Conservation (phyloP, 1,140 invertebrate species). For the Drosophila malerkotliana region DNA sequence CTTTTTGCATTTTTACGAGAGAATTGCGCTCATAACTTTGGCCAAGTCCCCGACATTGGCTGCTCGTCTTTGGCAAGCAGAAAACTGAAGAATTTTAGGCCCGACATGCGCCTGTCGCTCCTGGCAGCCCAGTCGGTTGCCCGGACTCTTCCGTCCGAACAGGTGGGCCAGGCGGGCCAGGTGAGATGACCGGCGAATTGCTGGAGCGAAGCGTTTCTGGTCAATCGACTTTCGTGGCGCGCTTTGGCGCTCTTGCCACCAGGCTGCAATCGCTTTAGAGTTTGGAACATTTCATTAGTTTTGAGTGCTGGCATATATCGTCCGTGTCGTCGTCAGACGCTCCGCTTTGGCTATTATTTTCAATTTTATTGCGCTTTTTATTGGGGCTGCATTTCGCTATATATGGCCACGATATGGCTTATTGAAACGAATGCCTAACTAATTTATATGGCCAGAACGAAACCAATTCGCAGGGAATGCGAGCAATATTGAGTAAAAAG, state of each 20-base stretch:
- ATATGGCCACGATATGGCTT: slow-evolving; percentile 64
- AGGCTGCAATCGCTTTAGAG: slow-evolving; percentile 76
- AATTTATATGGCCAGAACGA: slow-evolving; percentile 70
- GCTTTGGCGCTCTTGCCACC: slow-evolving; percentile 31
- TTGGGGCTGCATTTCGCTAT: slow-evolving; percentile 74
- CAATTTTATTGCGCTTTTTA: slow-evolving; percentile 81
- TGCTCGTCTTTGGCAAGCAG: slow-evolving; percentile 62
- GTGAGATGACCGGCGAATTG: not conserved
- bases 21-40: slow-evolving; percentile 80
- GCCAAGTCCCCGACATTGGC: slow-evolving; percentile 40
- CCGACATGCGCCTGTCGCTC: slow-evolving; percentile 60
- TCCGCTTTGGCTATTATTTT: slow-evolving; percentile 76
- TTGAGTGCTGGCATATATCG: slow-evolving; percentile 81
- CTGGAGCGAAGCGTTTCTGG: slow-evolving; percentile 25
- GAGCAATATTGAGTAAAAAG: not conserved
- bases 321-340: slow-evolving; percentile 51
- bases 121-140: slow-evolving; percentile 39
- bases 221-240: slow-evolving; percentile 54
- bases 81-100: slow-evolving; percentile 65
- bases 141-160: slow-evolving; percentile 15
- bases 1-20: slow-evolving; percentile 77
- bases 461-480: slow-evolving; percentile 15
- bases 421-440: slow-evolving; percentile 74
- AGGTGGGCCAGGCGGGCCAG: slow-evolving; percentile 21
- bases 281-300: slow-evolving; percentile 82